A percentile compares a stretch with the other conserved stretches of the same genome.
phyloP scores from a whole-genome alignment of 2,113 vertebrate species.

The Charina bottae region DNA sequence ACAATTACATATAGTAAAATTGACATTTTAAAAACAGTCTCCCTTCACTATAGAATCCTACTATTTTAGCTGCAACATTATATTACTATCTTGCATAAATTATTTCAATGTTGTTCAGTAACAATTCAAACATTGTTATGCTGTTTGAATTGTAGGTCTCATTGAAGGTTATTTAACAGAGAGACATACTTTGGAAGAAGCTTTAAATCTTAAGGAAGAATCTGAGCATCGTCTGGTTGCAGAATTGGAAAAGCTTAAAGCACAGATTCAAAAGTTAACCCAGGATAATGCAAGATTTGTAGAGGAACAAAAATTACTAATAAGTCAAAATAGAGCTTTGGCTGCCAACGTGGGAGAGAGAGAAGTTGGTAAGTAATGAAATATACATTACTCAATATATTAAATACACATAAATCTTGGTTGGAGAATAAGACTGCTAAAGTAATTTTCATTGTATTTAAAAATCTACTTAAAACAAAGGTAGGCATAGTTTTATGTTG shows the following conservation, averaged over 20 bases:
- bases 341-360: slow-evolving; percentile 70
- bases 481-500: background rate
- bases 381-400: accelerated
- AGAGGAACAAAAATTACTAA: slow-evolving; percentile 49
- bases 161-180: slow-evolving; percentile 88
- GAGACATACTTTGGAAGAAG: slow-evolving; percentile 82
- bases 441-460: background rate
- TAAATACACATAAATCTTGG: background rate
- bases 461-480: background rate
- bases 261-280: slow-evolving; percentile 72
- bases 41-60: background rate
- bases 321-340: slow-evolving; percentile 70
- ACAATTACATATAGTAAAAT: background rate
- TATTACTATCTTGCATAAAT: background rate
- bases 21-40: background rate
- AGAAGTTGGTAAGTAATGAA: slow-evolving; percentile 60
- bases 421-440: background rate
- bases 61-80: background rate
- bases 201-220: slow-evolving; percentile 82
- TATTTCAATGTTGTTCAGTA: background rate
- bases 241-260: slow-evolving; percentile 82
- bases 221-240: slow-evolving; percentile 81
- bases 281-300: slow-evolving; percentile 63
- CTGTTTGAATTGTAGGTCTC: slow-evolving; percentile 76
- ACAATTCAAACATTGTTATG: background rate